A percentile compares a stretch with the other conserved stretches of the same genome.
Conservation (phyloP, 2,888 invertebrate species). For the Copidosoma aretas region DNA sequence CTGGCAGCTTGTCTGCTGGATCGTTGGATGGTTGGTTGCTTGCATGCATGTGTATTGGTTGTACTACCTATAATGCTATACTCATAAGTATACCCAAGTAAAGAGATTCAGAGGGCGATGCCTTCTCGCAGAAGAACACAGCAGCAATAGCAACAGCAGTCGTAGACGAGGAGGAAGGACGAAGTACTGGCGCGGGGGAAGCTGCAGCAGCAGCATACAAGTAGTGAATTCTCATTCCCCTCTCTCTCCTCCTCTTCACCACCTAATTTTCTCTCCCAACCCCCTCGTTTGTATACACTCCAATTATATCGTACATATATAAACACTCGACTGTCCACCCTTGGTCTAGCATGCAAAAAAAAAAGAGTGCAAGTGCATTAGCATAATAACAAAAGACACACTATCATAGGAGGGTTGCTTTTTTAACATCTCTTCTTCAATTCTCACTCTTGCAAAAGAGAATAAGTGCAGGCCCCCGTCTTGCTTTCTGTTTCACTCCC, state of each 20-base stretch:
- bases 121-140: constrained; percentile 9
- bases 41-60: neutral
- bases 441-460: neutral
- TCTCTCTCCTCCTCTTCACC: neutral
- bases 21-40: neutral
- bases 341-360: neutral
- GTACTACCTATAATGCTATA: neutral
- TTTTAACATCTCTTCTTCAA: neutral
- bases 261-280: neutral
- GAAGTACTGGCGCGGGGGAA: neutral
- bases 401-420: neutral
- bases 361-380: neutral
- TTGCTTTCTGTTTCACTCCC: neutral
- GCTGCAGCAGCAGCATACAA: neutral
- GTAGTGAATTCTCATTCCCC: constrained; percentile 26
- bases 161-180: neutral
- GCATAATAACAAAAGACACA: neutral
- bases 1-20: neutral
- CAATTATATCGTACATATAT: too few relatives aligned
- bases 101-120: constrained; percentile 23
- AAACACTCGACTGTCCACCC: neutral
- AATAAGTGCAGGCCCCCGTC: neutral
- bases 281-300: neutral
- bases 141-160: constrained; percentile 3
- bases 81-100: neutral